A percentile compares a stretch with the other conserved stretches of the same genome.
phyloP scores from a whole-genome alignment of 2,113 vertebrate species.

The Anoplopoma fimbria region DNA sequence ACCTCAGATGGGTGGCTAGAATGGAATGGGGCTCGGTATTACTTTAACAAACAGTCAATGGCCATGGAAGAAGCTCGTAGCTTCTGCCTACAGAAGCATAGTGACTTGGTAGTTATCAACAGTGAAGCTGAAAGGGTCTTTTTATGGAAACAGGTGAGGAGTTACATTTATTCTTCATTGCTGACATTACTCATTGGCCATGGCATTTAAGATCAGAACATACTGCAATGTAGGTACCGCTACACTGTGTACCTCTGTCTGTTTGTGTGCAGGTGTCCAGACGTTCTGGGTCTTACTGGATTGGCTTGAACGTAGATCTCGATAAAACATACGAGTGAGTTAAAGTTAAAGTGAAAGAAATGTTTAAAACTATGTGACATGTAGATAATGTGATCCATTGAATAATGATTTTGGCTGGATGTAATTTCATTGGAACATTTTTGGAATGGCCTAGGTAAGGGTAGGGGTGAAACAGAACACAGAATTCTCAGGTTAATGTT shows the following conservation, averaged over 20 bases:
- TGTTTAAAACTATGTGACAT: neutral
- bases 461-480: neutral
- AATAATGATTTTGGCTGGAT: too few species aligned
- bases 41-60: constrained; percentile 63
- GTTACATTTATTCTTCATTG: neutral
- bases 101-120: constrained; percentile 86
- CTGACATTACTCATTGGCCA: neutral
- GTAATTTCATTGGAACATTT: too few species aligned
- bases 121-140: constrained; percentile 88
- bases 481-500: neutral
- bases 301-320: constrained; percentile 89
- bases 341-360: neutral
- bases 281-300: constrained; percentile 75
- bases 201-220: neutral
- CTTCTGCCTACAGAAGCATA: constrained; percentile 85
- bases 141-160: constrained; percentile 85
- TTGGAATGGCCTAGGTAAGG: too few species aligned
- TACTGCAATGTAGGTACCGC: neutral
- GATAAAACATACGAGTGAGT: constrained; percentile 88
- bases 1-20: constrained; percentile 89
- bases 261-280: constrained; percentile 66
- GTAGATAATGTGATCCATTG: neutral
- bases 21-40: constrained; percentile 87
- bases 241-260: neutral
- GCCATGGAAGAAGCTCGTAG: constrained; percentile 85